Percentiles rank a stretch among this genome's conserved stretches.
These are phyloP conservation scores for Calyptommatus sinebrachiatus DNA, from an alignment of 2,113 vertebrate genomes.

Conservation along the genomic window DNA sequence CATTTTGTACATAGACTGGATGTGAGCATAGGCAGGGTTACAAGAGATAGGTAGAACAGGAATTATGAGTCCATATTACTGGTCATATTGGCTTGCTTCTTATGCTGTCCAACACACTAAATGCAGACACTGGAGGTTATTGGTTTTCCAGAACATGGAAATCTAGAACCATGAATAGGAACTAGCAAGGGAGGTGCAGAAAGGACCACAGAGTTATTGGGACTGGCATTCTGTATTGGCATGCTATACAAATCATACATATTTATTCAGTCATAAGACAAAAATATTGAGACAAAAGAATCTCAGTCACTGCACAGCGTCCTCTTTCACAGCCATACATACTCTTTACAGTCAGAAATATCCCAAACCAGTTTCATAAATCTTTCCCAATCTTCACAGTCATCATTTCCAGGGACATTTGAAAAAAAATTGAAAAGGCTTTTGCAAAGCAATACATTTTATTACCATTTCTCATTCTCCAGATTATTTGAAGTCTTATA, in stretches of 20 bases:
- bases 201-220: neutral
- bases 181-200: too few species aligned
- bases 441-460: slow-evolving; percentile 56
- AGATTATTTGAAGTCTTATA: slow-evolving; percentile 10
- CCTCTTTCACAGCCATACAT: neutral
- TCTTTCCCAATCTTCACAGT: neutral
- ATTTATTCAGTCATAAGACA: neutral
- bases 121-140: too few species aligned
- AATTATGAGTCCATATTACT: too few species aligned
- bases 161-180: too few species aligned
- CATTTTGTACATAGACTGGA: too few species aligned
- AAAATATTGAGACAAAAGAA: neutral
- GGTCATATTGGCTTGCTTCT: too few species aligned
- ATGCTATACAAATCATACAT: neutral
- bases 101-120: too few species aligned
- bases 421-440: slow-evolving; percentile 47
- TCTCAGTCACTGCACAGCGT: neutral
- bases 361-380: slow-evolving; percentile 28
- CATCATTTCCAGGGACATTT: slow-evolving; percentile 14
- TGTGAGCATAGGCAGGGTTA: too few species aligned
- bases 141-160: too few species aligned
- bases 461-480: slow-evolving; percentile 44
- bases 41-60: too few species aligned
- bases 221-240: neutral
- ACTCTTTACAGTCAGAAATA: neutral